Evolutionary conservation across 2,113 vertebrate species (phyloP).

Genomic region (Carettochelys insculpta): DNA sequence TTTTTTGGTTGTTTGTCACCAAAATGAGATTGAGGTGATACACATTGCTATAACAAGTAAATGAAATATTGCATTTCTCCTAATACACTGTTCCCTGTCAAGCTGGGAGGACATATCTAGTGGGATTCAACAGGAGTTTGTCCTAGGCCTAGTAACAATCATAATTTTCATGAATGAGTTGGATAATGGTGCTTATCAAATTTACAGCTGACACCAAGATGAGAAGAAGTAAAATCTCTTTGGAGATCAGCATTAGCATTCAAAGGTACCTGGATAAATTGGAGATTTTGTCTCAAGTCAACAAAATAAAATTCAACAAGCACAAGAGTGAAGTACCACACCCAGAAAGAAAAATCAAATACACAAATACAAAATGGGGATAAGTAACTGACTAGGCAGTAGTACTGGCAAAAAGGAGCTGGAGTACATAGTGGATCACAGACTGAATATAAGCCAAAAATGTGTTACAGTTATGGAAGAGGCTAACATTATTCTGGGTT

Average conservation of each 20-base stretch:
- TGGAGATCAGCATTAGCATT: not conserved
- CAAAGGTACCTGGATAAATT: not conserved
- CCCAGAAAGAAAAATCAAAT: not conserved
- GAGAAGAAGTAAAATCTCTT: not conserved
- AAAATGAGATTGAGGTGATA: not conserved
- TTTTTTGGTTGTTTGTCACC: not conserved
- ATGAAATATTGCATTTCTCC: not conserved
- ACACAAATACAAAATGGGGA: not conserved
- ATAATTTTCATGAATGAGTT: not conserved
- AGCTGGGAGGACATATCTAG: not conserved
- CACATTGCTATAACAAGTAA: accelerated
- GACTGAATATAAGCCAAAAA: not conserved
- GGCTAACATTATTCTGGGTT: not conserved
- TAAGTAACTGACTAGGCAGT: not conserved
- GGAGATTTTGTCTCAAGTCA: not conserved
- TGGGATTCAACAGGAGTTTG: not conserved
- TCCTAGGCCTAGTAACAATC: not conserved
- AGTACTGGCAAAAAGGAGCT: not conserved
- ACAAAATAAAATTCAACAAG: not conserved
- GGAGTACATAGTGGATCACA: not conserved
- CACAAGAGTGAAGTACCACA: not conserved
- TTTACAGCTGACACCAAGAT: not conserved
- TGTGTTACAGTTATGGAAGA: not conserved
- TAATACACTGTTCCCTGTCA: not conserved
- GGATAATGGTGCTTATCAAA: not conserved